phyloP scores from a whole-genome alignment of 1,140 invertebrate genomes.

The Drosophila mojavensis region DNA sequence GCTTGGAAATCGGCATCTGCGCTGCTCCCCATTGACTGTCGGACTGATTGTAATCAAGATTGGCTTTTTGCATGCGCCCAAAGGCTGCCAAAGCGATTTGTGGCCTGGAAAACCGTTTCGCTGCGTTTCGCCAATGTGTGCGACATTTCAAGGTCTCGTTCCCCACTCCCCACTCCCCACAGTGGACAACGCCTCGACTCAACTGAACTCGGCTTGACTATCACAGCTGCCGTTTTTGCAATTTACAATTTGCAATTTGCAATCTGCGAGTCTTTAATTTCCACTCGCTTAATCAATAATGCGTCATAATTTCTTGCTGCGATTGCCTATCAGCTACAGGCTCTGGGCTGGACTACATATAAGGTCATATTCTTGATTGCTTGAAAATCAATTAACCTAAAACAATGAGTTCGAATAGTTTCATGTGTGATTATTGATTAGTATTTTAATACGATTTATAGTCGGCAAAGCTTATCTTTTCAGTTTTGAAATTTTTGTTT shows the following conservation, averaged over 20 bases:
- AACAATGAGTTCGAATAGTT: too few relatives aligned
- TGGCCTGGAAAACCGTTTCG: constrained; percentile 64
- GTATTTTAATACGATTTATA: too few relatives aligned
- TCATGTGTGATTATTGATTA: too few relatives aligned
- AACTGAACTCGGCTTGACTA: neutral
- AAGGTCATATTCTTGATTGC: neutral
- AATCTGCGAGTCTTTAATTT: constrained; percentile 52
- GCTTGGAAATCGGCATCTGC: neutral
- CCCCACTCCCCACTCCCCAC: constrained; percentile 12
- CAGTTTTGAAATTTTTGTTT: too few relatives aligned
- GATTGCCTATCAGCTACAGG: neutral
- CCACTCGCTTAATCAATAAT: constrained; percentile 47
- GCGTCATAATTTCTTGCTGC: constrained; percentile 22
- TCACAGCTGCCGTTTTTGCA: constrained; percentile 29
- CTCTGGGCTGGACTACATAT: neutral
- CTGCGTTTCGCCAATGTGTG: constrained; percentile 46
- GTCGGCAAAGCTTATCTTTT: too few relatives aligned
- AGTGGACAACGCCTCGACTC: constrained; percentile 17
- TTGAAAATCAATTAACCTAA: too few relatives aligned
- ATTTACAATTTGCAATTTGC: constrained; percentile 52
- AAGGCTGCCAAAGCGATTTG: constrained; percentile 62
- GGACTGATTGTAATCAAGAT: constrained; percentile 78
- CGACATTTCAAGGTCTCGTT: constrained; percentile 61
- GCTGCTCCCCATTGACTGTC: constrained; percentile 35
- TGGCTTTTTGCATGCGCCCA: constrained; percentile 69